A percentile compares a stretch with the other conserved stretches of the same genome.
Evolutionary conservation across 2,888 invertebrate species (phyloP).

Genomic region (Harpagoxenus sublaevis): DNA sequence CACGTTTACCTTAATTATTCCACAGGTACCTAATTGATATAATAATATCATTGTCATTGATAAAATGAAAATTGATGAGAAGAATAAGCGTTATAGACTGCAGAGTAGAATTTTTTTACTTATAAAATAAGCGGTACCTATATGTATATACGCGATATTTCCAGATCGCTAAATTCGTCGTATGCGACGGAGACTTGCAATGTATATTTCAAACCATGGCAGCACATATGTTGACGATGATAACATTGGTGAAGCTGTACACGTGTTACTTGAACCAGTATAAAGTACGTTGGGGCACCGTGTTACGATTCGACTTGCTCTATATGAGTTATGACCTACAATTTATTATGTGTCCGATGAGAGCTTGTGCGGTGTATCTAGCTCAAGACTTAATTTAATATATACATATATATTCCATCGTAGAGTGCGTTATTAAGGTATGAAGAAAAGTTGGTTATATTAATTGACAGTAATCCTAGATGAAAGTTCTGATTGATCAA

Average conservation of each 20-base stretch:
- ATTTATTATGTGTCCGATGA: background rate
- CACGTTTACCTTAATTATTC: background rate
- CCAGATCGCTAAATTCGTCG: background rate
- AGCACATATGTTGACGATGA: background rate
- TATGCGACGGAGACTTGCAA: constrained; percentile 9
- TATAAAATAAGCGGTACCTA: too few relatives aligned
- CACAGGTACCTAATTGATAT: constrained; percentile 22
- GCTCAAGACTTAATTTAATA: background rate
- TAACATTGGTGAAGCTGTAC: constrained; percentile 20
- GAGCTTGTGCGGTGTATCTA: background rate
- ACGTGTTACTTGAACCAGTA: constrained; percentile 20
- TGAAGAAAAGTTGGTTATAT: background rate
- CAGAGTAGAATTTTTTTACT: background rate
- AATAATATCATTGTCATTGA: background rate
- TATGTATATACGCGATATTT: background rate
- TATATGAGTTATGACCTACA: too few relatives aligned
- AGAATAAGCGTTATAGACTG: background rate
- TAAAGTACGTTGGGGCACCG: constrained; percentile 16
- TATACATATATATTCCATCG: background rate
- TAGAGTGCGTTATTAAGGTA: background rate
- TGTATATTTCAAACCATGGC: constrained; percentile 27
- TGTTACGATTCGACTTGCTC: background rate
- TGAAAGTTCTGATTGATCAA: constrained; percentile 10
- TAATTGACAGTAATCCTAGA: constrained; percentile 22
- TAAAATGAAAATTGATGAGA: too few relatives aligned